Conservation (phyloP, 2,888 invertebrate genomes). For the Peribatodes rhomboidaria region DNA sequence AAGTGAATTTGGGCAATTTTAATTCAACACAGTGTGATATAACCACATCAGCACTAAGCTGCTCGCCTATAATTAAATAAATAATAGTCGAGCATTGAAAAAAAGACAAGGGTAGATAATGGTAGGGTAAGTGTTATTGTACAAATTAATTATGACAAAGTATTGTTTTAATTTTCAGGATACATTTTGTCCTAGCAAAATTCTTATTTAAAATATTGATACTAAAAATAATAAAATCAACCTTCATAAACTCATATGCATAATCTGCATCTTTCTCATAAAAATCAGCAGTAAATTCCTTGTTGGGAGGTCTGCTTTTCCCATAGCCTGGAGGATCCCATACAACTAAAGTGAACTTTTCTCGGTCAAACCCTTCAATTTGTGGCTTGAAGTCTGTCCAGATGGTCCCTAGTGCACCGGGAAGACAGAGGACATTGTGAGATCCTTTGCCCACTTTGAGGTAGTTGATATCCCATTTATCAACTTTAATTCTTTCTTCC, state of each 20-base stretch:
- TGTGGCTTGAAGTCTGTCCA: constrained; percentile 94
- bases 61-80: too few relatives aligned
- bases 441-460: constrained; percentile 87
- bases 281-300: constrained; percentile 90
- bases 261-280: constrained; percentile 91
- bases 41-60: too few relatives aligned
- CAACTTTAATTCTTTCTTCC: constrained; percentile 87
- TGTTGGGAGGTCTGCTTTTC: constrained; percentile 91
- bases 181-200: too few relatives aligned
- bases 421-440: constrained; percentile 89
- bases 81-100: too few relatives aligned
- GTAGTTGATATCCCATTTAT: constrained; percentile 85
- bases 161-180: too few relatives aligned
- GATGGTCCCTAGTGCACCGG: constrained; percentile 93
- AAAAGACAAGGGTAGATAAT: too few relatives aligned
- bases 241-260: constrained; percentile 91
- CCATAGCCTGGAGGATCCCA: constrained; percentile 97
- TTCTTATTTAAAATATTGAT: not conserved
- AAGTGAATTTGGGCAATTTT: too few relatives aligned
- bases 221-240: constrained; percentile 38
- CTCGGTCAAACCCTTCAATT: constrained; percentile 88
- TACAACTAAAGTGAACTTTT: constrained; percentile 88
- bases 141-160: too few relatives aligned
- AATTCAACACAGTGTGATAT: too few relatives aligned
- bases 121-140: too few relatives aligned